Evolutionary conservation across 1,140 invertebrate species (phyloP).

Genomic region (Meteorus sp.): DNA sequence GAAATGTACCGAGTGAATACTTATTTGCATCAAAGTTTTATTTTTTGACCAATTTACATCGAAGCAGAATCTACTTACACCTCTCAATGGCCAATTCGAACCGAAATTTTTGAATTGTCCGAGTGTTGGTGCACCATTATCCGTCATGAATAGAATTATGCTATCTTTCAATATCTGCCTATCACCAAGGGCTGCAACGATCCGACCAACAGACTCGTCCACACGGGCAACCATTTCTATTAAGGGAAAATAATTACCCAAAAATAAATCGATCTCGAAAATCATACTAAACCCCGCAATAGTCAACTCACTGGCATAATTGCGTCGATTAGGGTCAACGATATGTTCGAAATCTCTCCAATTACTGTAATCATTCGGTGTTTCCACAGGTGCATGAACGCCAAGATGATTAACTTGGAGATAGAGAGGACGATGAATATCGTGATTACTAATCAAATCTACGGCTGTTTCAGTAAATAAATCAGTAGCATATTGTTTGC

Average conservation of each 20-base stretch:
- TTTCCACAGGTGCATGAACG: slow-evolving; percentile 75
- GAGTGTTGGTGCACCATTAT: slow-evolving; percentile 79
- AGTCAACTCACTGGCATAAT: slow-evolving; percentile 71
- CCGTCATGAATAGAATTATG: slow-evolving; percentile 75
- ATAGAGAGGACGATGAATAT: slow-evolving; percentile 65
- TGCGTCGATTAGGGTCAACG: slow-evolving; percentile 69
- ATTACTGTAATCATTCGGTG: slow-evolving; percentile 33
- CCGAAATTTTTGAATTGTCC: slow-evolving; percentile 75
- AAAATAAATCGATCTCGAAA: neutral
- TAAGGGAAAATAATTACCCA: neutral
- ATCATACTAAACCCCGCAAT: neutral
- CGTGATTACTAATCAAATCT: slow-evolving; percentile 63
- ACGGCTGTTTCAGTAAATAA: slow-evolving; percentile 69
- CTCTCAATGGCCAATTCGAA: slow-evolving; percentile 86
- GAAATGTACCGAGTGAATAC: neutral
- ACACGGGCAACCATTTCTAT: slow-evolving; percentile 85
- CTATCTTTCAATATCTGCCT: slow-evolving; percentile 72
- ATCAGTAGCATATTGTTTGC: slow-evolving; percentile 71
- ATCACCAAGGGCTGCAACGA: slow-evolving; percentile 70
- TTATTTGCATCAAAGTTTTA: neutral
- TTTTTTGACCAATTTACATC: too few species aligned
- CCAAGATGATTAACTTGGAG: slow-evolving; percentile 62
- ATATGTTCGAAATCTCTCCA: slow-evolving; percentile 77
- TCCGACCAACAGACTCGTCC: slow-evolving; percentile 80
- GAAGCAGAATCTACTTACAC: too few species aligned